These are phyloP conservation scores for Neopelma chrysocephalum DNA, from an alignment of 2,797 vertebrate species.

Conservation along the genomic window DNA sequence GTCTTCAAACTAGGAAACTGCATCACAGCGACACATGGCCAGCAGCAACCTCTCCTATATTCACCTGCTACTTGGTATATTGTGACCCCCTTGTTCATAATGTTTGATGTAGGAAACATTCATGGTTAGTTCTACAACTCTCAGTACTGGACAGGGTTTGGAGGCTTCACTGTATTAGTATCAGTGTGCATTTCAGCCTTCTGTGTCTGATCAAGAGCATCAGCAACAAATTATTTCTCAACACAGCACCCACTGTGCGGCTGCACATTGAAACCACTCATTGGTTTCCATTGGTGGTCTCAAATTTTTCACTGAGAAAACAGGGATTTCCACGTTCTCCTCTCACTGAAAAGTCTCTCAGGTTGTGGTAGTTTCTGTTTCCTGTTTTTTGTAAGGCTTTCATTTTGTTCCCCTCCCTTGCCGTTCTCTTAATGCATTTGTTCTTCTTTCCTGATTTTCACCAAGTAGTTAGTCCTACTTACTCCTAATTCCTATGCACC, in stretches of 20 bases:
- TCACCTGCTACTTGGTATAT: background rate
- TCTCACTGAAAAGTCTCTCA: background rate
- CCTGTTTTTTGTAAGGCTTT: background rate
- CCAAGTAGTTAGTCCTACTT: background rate
- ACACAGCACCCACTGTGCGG: background rate
- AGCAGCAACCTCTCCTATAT: background rate
- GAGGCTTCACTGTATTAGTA: background rate
- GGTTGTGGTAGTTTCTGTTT: background rate
- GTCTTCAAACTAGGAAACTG: background rate
- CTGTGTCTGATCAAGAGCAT: background rate
- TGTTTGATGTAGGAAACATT: background rate
- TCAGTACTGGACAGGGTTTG: background rate
- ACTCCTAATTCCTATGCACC: background rate
- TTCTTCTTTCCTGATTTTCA: background rate
- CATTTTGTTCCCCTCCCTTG: background rate
- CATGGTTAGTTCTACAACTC: background rate
- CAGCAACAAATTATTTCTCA: background rate
- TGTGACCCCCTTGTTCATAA: background rate
- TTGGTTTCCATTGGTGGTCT: fast-evolving
- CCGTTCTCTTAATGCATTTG: background rate
- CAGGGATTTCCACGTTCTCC: background rate
- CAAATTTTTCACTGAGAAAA: background rate
- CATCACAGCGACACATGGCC: background rate
- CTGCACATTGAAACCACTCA: background rate
- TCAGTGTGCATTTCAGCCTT: background rate